Conservation (phyloP, 2,888 invertebrate genomes). For the Leuctra nigra region DNA sequence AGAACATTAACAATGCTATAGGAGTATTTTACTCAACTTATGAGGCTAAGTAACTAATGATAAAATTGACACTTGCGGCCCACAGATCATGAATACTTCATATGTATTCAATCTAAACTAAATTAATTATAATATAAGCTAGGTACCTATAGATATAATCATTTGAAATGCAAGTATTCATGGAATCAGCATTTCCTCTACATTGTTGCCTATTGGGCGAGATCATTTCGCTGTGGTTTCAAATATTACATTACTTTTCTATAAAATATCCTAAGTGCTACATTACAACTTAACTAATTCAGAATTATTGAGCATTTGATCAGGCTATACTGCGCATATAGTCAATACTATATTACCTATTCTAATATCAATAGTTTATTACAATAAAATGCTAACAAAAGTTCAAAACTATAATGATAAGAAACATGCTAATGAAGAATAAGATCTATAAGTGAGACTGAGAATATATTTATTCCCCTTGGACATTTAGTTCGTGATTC, state of each 20-base stretch:
- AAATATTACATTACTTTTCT: neutral
- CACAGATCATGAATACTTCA: neutral
- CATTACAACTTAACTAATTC: no score
- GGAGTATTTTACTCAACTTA: no score
- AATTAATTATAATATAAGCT: neutral
- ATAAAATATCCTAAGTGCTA: neutral
- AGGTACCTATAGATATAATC: neutral
- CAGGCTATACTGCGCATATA: neutral
- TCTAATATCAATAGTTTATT: no score
- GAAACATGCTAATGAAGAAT: no score
- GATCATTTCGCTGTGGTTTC: constrained; percentile 9
- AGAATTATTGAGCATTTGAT: constrained; percentile 13
- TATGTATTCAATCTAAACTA: neutral
- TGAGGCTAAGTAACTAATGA: no score
- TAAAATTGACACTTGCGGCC: constrained; percentile 23
- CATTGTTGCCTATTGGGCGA: constrained; percentile 1
- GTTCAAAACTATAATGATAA: no score
- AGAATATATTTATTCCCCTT: no score
- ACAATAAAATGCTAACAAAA: no score
- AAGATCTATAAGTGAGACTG: no score
- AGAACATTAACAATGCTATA: no score
- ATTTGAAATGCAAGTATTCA: neutral
- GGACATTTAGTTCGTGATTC: no score
- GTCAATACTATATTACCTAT: neutral
- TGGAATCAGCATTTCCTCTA: no score